A percentile compares a stretch with the other conserved stretches of the same genome.
These are phyloP conservation scores for Sylvilagus bachmani DNA, from an alignment of 2,113 vertebrate genomes.

Conservation along the genomic window DNA sequence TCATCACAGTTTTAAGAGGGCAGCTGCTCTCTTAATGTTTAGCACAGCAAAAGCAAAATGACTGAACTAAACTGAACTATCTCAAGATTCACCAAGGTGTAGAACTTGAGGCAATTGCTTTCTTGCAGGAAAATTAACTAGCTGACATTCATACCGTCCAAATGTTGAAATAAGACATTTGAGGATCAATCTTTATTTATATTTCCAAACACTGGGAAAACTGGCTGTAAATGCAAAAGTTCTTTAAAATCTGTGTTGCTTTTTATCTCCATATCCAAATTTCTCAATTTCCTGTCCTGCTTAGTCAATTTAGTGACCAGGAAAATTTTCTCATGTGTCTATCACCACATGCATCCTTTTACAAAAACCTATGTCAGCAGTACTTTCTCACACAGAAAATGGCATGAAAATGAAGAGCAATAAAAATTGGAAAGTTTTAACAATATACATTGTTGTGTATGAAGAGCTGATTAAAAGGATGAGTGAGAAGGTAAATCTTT, in stretches of 20 bases:
- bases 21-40: background rate
- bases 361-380: background rate
- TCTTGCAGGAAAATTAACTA: background rate
- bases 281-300: background rate
- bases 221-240: background rate
- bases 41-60: background rate
- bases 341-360: background rate
- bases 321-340: background rate
- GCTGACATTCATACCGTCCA: background rate
- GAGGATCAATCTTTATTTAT: background rate
- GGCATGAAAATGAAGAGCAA: background rate
- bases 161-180: conserved; percentile 17
- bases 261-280: background rate
- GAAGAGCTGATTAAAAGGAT: background rate
- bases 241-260: background rate
- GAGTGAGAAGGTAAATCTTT: background rate
- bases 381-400: background rate
- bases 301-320: background rate
- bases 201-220: no score
- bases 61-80: background rate
- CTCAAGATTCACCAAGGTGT: background rate
- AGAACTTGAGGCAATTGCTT: background rate
- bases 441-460: background rate
- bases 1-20: background rate
- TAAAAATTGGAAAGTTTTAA: background rate